Conservation (phyloP, 2,113 vertebrate genomes). For the Argyrosomus japonicus region DNA sequence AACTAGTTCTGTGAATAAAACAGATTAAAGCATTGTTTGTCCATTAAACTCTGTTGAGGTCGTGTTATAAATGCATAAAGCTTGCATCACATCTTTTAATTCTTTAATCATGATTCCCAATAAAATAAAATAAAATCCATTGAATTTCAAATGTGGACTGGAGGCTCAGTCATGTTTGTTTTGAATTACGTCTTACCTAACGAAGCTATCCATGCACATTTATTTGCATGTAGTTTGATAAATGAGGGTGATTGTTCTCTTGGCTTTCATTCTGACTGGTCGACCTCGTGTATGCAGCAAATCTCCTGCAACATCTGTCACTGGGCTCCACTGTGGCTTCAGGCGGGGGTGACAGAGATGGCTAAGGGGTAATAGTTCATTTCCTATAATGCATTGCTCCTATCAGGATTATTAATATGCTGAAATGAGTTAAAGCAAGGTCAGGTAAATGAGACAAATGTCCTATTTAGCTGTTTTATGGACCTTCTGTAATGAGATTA, state of each 20-base stretch:
- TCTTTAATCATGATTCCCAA: neutral
- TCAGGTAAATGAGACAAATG: constrained; percentile 5
- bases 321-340: neutral
- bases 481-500: constrained; percentile 13
- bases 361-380: constrained; percentile 26
- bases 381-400: constrained; percentile 19
- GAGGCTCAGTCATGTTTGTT: neutral
- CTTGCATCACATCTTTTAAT: too few relatives aligned
- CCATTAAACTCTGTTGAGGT: neutral
- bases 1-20: neutral
- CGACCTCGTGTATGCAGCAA: constrained; percentile 2
- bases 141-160: neutral
- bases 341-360: neutral
- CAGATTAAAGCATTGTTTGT: neutral
- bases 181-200: neutral
- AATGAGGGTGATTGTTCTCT: constrained; percentile 13
- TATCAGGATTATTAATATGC: constrained; percentile 41
- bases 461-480: constrained; percentile 7
- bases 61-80: neutral
- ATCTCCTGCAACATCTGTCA: constrained; percentile 49
- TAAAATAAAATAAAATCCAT: neutral
- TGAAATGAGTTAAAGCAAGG: constrained; percentile 27
- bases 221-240: constrained; percentile 17
- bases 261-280: constrained; percentile 9
- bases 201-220: neutral